Base-by-base conservation (phyloP, 2,888 invertebrate species). In the Eupithecia subfuscata region DNA sequence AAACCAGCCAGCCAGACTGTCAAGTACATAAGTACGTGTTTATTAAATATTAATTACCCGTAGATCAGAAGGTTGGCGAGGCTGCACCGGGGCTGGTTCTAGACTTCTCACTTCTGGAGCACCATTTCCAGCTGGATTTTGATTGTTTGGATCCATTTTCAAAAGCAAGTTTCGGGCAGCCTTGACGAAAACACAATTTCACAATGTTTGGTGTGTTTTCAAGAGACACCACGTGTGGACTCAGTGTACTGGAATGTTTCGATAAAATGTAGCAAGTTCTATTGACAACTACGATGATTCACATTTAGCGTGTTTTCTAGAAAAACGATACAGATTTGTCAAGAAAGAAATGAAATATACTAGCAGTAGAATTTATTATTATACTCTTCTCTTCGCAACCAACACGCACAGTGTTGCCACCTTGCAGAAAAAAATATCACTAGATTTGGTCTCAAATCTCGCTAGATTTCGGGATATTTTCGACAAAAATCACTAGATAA, bases 31-130 rank as follows among this genome's bases (percentile, higher is more conserved):
- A n/a, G 0, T 7, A 22, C 12, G 8, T 68, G 2, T 68, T 34
- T 11, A 18, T 2, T 34, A 43, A 22, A 18, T 11, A 18, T 2
- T 34, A 43, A 22, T 34, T 82, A 92, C 95, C 91, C 94, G 94
- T 45, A 95, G 83, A 80, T 90, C 92, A 71, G 86, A 86, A 0
- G 94, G 93, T 76, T 91, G 93, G 40, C 92, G 84, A 2, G 92
- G 93, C 77, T 91, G 93, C 0, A 80, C 65, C 40, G 65, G 65
- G 2, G 22, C 37, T 67, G 65, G 37, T n/a, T 40, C n/a, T n/a
- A 37, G 18, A 65, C 34, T 67, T 37, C 37, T 67, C 11, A 11
- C 65, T 37, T 37, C 65, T 37, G 65, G 5, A 37, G 22, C 40
- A 11, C 34, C 80, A 68, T 64, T 18, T 64, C 18, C 64, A 64